Percentiles rank a stretch among this genome's conserved stretches.
Evolutionary conservation across 2,888 invertebrate genomes (phyloP).

Genomic region (Sympetrum striolatum): DNA sequence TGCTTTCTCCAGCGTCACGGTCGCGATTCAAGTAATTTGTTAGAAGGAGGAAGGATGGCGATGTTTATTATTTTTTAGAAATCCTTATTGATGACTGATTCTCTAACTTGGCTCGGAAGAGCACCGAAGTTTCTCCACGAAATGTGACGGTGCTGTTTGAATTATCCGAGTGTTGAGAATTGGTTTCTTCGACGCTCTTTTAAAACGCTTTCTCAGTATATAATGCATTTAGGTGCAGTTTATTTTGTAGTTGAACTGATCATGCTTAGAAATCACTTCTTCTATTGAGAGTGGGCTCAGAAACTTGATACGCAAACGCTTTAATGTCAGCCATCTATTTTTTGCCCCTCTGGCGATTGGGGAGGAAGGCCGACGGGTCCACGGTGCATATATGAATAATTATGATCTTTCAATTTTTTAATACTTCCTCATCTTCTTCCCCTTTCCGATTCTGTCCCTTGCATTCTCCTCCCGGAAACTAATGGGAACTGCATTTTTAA

Average conservation of each 20-base stretch:
- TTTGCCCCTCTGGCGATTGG: not conserved
- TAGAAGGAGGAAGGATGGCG: no score
- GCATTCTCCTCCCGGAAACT: not conserved
- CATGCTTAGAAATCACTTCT: not conserved
- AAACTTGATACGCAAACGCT: conserved; percentile 16
- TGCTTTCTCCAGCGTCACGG: no score
- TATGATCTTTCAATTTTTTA: conserved; percentile 36
- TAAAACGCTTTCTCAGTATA: not conserved
- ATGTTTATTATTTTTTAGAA: no score
- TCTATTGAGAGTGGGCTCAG: not conserved
- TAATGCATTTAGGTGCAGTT: not conserved
- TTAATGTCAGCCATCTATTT: conserved; percentile 24
- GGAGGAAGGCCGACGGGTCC: not conserved
- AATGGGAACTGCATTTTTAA: conserved; percentile 43
- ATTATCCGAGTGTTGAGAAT: no score
- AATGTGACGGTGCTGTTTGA: no score
- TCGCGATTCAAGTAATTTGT: no score
- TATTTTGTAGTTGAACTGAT: not conserved
- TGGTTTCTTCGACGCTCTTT: not conserved
- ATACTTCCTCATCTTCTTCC: not conserved
- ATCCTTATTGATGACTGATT: no score
- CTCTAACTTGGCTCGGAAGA: no score
- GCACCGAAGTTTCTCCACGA: no score
- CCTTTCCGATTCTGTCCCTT: not conserved
- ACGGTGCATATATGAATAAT: conserved; percentile 38